A percentile compares a stretch with the other conserved stretches of the same genome.
Conservation (phyloP, 2,797 vertebrate species). For the Spheniscus humboldti region DNA sequence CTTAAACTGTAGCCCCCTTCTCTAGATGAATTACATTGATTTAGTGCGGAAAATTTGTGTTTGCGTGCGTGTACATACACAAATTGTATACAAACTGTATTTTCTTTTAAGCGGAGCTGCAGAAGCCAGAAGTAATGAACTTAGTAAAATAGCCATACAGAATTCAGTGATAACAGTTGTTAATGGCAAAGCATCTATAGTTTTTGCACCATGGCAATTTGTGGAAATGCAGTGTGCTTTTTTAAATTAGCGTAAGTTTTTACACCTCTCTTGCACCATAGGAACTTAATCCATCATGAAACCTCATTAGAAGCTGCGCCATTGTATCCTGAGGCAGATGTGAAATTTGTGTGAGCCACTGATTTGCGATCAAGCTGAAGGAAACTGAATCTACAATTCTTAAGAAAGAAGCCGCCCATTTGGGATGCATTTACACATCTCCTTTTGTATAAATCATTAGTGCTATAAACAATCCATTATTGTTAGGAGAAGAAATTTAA, state of each 20-base stretch:
- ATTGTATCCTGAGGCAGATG: conserved; percentile 40
- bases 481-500: conserved; percentile 53
- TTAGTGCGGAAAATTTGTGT: not conserved
- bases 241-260: not conserved
- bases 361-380: not conserved
- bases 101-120: not conserved
- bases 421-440: conserved; percentile 36
- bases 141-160: not conserved
- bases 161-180: not conserved
- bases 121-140: not conserved
- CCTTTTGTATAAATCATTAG: conserved; percentile 54
- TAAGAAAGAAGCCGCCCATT: not conserved
- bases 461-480: conserved; percentile 43
- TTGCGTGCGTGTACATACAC: not conserved
- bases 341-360: conserved; percentile 40
- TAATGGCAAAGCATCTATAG: not conserved
- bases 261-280: not conserved
- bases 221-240: not conserved
- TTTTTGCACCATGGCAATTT: not conserved
- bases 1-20: not conserved
- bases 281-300: conserved; percentile 13
- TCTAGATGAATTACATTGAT: not conserved
- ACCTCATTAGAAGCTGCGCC: not conserved
- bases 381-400: conserved; percentile 35
- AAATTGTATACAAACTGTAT: not conserved